A percentile compares a stretch with the other conserved stretches of the same genome.
These are phyloP conservation scores for Agrypnia vestita DNA, from an alignment of 1,140 invertebrate genomes.

Conservation along the genomic window DNA sequence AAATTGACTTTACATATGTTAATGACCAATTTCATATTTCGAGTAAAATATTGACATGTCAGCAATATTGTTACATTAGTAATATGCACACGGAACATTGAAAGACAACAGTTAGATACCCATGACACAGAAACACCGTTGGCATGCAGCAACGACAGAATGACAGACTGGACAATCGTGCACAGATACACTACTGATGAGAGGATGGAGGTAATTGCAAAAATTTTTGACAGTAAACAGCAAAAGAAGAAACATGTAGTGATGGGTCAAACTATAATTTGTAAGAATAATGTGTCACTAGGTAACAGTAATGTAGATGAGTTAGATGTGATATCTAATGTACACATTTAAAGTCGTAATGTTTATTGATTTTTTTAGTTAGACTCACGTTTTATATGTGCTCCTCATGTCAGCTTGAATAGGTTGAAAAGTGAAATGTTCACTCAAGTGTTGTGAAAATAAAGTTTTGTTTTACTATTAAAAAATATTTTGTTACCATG, in stretches of 20 bases:
- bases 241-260: constrained; percentile 12
- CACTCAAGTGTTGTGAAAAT: neutral
- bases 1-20: too few species aligned
- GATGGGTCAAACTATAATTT: constrained; percentile 34
- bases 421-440: constrained; percentile 15
- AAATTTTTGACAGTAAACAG: neutral
- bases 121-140: constrained; percentile 13
- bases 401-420: constrained; percentile 25
- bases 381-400: constrained; percentile 18
- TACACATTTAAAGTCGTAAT: constrained; percentile 17
- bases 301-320: constrained; percentile 8
- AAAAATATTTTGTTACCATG: too few species aligned
- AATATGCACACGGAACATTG: constrained; percentile 25
- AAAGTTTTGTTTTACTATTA: too few species aligned
- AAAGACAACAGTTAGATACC: constrained; percentile 19
- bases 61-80: neutral
- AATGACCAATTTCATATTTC: too few species aligned
- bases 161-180: constrained; percentile 37
- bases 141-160: constrained; percentile 25
- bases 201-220: constrained; percentile 7
- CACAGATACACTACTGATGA: constrained; percentile 20
- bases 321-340: constrained; percentile 32
- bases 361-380: constrained; percentile 17
- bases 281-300: constrained; percentile 5
- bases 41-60: too few species aligned